Percentiles rank a stretch among this genome's conserved stretches.
Conservation (phyloP, 2,888 invertebrate genomes). For the Maniola hyperantus region DNA sequence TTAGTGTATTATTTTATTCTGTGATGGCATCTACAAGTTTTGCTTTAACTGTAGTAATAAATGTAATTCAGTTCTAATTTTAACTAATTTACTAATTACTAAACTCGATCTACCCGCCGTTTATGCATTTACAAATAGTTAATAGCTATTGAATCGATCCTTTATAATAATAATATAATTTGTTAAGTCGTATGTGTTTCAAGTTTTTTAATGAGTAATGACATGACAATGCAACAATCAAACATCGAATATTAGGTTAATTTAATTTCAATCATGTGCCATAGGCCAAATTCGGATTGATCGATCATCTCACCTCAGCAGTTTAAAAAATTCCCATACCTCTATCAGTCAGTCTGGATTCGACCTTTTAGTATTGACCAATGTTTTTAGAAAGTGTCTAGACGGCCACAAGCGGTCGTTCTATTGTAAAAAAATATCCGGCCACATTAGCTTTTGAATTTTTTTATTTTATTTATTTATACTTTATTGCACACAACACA, state of each 20-base stretch:
- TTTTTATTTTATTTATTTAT: too few relatives aligned
- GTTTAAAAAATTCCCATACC: background rate
- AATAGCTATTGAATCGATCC: too few relatives aligned
- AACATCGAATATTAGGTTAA: background rate
- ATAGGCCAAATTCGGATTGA: background rate
- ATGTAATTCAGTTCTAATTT: background rate
- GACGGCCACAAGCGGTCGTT: too few relatives aligned
- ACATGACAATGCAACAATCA: too few relatives aligned
- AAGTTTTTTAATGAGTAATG: too few relatives aligned
- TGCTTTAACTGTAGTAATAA: background rate
- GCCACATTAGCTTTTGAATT: too few relatives aligned
- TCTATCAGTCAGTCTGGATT: background rate
- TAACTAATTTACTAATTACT: background rate
- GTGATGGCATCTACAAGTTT: background rate
- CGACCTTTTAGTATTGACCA: background rate
- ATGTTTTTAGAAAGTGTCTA: too few relatives aligned
- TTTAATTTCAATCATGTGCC: too few relatives aligned
- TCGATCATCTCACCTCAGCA: background rate
- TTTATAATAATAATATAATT: background rate
- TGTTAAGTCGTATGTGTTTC: background rate
- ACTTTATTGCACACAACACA: too few relatives aligned
- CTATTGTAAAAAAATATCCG: too few relatives aligned
- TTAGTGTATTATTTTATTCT: background rate
- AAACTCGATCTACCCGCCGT: constrained; percentile 1
- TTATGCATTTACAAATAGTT: background rate